Evolutionary conservation across 1,140 invertebrate species (phyloP).

Genomic region (Diprion similis): DNA sequence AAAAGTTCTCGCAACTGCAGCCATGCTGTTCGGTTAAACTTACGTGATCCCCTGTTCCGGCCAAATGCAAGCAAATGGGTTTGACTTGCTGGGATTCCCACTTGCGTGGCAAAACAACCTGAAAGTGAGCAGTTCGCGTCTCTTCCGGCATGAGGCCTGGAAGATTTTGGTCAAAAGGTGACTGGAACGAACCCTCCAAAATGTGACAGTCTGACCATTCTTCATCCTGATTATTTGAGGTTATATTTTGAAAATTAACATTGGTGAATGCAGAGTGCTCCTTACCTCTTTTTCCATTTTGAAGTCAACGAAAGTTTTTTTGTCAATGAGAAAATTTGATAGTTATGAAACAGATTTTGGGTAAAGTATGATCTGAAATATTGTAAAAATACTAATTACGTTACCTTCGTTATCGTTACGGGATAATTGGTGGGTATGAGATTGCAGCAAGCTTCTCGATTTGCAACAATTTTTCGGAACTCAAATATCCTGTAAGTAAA

Average conservation of each 20-base stretch:
- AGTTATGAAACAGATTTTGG: too few relatives aligned
- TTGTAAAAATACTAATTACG: constrained; percentile 27
- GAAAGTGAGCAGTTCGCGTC: constrained; percentile 82
- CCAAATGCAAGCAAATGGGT: constrained; percentile 92
- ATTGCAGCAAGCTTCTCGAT: constrained; percentile 82
- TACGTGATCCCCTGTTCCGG: constrained; percentile 98
- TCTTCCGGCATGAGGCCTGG: constrained; percentile 88
- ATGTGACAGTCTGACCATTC: constrained; percentile 76
- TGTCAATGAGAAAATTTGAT: too few relatives aligned
- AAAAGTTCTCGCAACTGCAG: too few relatives aligned
- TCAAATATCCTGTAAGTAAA: constrained; percentile 80
- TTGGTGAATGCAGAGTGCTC: too few relatives aligned
- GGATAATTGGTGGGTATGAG: constrained; percentile 85
- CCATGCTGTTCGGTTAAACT: constrained; percentile 44
- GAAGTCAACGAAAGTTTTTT: too few relatives aligned
- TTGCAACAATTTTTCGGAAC: constrained; percentile 87
- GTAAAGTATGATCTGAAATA: background rate
- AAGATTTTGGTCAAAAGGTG: constrained; percentile 82
- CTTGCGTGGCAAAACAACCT: constrained; percentile 82
- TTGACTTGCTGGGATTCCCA: constrained; percentile 76
- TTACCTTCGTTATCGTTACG: constrained; percentile 88
- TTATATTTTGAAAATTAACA: too few relatives aligned
- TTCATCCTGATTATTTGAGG: constrained; percentile 70
- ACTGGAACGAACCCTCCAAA: constrained; percentile 88
- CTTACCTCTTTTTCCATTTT: too few relatives aligned